Evolutionary conservation across 2,113 vertebrate genomes (phyloP), one percentile per base, ranked within the genome.

Genomic region (Leptosomus discolor): DNA sequence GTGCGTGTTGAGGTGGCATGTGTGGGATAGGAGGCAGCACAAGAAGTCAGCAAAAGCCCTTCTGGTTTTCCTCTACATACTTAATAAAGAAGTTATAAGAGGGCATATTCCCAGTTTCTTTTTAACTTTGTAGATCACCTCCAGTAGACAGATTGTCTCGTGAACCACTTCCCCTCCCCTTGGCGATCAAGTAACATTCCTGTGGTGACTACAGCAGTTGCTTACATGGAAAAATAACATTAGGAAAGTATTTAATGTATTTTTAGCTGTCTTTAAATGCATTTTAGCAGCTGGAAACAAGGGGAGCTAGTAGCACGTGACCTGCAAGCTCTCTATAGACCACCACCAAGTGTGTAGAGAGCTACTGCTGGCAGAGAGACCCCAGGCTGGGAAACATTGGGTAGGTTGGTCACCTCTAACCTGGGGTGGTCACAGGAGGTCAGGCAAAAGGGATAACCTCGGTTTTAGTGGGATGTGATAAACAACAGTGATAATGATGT

Each of bases 191-290:
- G 88, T 95, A 94, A 92, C 96, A 97, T 97, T 96, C 96, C 96
- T 97, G 94, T 94, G 97, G 96, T 94, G 86, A 90, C 95, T 95
- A 91, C 85, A 94, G 92, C 95, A 97, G 95, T 97, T 97, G 96
- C 96, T 97, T 97, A 96, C 97, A 95, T 95, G 96, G 97, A 97
- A 97, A 97, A 97, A 91, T 92, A 96, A 92, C 86, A 85, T 97
- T 96, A 96, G 95, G 94, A 97, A 94, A 96, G 81, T 95, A 97
- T 97, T 97, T 96, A 96, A 97, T 97, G 84, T 96, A 96, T 97
- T 97, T 97, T 97, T 97, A 97, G 96, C 95, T 83, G 81, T 96
- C 91, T 97, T 96, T 96, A 95, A 96, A 97, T 96, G 93, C 93
- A 92, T 95, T 95, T 97, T 96, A 96, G 96, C 96, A 97, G 93